These are phyloP conservation scores for Eupleurogrammus muticus DNA, from an alignment of 2,797 vertebrate genomes.

Conservation along the genomic window DNA sequence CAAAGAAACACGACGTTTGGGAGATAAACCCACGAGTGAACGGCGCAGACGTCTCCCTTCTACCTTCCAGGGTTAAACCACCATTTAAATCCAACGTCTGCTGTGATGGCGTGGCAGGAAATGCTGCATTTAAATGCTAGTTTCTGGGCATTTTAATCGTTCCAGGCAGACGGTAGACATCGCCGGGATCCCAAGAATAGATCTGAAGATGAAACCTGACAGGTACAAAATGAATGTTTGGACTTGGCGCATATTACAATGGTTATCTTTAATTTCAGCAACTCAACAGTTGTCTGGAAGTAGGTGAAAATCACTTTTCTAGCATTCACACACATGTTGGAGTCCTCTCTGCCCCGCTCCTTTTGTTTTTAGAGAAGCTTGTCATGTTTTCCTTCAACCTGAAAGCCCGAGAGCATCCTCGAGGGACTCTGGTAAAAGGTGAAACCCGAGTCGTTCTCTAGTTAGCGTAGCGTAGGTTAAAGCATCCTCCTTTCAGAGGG, in stretches of 20 bases:
- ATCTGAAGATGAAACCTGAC: neutral
- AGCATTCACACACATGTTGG: slow-evolving; percentile 29
- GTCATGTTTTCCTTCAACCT: slow-evolving; percentile 72
- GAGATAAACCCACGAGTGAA: neutral
- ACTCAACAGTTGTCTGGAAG: too few relatives aligned
- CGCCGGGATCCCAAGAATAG: neutral
- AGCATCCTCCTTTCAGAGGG: slow-evolving; percentile 73
- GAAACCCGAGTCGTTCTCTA: slow-evolving; percentile 70
- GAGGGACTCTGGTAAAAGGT: slow-evolving; percentile 70
- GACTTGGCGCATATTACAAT: neutral
- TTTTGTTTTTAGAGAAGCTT: slow-evolving; percentile 55
- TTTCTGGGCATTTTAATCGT: neutral
- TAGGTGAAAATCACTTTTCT: neutral
- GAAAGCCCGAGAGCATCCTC: slow-evolving; percentile 63
- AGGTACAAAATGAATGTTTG: neutral
- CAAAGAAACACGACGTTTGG: too few relatives aligned
- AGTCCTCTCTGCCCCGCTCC: slow-evolving; percentile 41
- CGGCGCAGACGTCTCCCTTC: neutral
- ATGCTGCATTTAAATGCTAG: slow-evolving; percentile 7
- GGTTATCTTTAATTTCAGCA: neutral
- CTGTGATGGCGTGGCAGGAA: neutral
- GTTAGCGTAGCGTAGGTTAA: slow-evolving; percentile 72
- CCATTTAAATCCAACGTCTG: neutral
- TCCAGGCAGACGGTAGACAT: neutral
- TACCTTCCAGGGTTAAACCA: neutral